Conservation (phyloP, 2,888 invertebrate species). For the Trypoxylon attenuatum region DNA sequence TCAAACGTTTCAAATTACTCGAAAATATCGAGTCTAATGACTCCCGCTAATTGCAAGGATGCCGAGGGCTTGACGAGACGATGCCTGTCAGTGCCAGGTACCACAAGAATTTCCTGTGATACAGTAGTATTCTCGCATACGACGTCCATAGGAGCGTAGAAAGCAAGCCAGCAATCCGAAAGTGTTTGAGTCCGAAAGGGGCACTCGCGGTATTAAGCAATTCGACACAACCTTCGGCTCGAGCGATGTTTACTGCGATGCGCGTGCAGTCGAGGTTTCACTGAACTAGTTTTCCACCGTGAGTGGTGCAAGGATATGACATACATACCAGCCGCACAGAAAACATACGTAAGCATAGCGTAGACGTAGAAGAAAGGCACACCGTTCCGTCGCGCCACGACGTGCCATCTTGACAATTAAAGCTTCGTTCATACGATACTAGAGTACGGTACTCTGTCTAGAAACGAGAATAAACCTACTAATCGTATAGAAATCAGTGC, state of each 20-base stretch:
- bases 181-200: constrained; percentile 31
- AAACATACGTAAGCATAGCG: constrained; percentile 24
- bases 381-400: not conserved
- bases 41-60: too few species aligned
- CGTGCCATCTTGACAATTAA: too few species aligned
- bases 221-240: constrained; percentile 44
- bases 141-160: not conserved
- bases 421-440: too few species aligned
- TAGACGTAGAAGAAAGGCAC: not conserved
- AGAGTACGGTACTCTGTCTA: too few species aligned
- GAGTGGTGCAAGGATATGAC: constrained; percentile 60
- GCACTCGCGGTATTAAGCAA: constrained; percentile 36
- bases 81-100: too few species aligned
- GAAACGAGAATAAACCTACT: too few species aligned
- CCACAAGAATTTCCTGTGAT: too few species aligned
- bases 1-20: too few species aligned
- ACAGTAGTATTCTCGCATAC: not conserved
- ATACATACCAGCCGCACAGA: constrained; percentile 40
- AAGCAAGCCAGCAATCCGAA: constrained; percentile 18
- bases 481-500: too few species aligned
- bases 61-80: too few species aligned
- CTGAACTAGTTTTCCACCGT: constrained; percentile 58
- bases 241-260: constrained; percentile 47
- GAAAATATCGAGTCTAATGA: too few species aligned
- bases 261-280: constrained; percentile 48